phyloP scores from a whole-genome alignment of 2,888 invertebrate genomes.

The Epiperipatus broadwayi region DNA sequence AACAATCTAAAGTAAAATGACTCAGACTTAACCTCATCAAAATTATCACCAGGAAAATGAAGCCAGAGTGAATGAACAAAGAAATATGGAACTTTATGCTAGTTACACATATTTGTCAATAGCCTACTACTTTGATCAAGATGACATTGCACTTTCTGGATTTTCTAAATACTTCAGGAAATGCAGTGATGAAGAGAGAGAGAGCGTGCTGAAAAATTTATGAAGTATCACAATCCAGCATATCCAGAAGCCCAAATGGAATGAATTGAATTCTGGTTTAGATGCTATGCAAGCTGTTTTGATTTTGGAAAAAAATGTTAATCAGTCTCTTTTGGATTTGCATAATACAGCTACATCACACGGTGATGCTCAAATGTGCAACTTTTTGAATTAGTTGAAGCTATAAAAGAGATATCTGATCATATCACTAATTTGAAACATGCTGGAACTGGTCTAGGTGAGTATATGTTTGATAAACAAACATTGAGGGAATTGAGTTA shows the following conservation, averaged over 20 bases:
- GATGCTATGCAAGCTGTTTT: slow-evolving; percentile 33
- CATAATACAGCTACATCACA: slow-evolving; percentile 1
- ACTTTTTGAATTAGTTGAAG: slow-evolving; percentile 20
- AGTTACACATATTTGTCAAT: too few relatives aligned
- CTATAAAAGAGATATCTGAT: slow-evolving; percentile 22
- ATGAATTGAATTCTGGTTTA: slow-evolving; percentile 31
- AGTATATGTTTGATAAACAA: too few relatives aligned
- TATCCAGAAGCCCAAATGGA: slow-evolving; percentile 27
- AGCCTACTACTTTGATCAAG: slow-evolving; percentile 57
- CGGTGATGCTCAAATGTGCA: slow-evolving; percentile 21
- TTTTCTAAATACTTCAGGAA: slow-evolving; percentile 50
- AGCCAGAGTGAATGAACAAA: too few relatives aligned
- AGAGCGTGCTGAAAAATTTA: slow-evolving; percentile 29
- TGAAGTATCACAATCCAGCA: slow-evolving; percentile 30
- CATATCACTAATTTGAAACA: slow-evolving; percentile 32
- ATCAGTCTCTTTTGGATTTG: slow-evolving; percentile 31
- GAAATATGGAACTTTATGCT: too few relatives aligned
- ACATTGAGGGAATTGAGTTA: too few relatives aligned
- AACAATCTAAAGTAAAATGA: too few relatives aligned
- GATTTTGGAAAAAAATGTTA: slow-evolving; percentile 32
- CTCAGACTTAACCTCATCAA: too few relatives aligned
- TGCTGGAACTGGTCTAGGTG: too few relatives aligned
- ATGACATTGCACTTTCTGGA: slow-evolving; percentile 53
- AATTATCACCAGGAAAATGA: too few relatives aligned
- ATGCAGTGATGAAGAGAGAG: slow-evolving; percentile 53